Evolutionary conservation across 2,113 vertebrate species (phyloP).

Genomic region (Monopterus albus): DNA sequence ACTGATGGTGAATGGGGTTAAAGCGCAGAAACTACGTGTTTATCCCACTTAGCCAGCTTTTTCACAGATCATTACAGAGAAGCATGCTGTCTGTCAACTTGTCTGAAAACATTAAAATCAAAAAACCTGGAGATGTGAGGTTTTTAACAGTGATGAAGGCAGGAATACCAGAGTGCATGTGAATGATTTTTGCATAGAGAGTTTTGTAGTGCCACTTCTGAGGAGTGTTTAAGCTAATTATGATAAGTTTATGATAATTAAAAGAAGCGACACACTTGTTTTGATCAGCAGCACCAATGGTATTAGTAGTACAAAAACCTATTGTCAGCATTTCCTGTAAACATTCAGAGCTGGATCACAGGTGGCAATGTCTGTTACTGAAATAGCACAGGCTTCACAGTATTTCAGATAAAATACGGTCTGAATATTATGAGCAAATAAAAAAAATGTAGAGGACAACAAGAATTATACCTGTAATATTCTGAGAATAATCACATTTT

Average conservation of each 20-base stretch:
- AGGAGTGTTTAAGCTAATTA: conserved; percentile 22
- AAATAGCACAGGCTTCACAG: conserved; percentile 10
- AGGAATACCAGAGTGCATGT: background rate
- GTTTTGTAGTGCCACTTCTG: conserved; percentile 1
- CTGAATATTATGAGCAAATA: conserved; percentile 48
- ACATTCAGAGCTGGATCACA: background rate
- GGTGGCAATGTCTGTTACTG: background rate
- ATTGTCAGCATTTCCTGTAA: conserved; percentile 15
- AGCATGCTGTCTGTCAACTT: background rate
- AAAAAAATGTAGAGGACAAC: conserved; percentile 56
- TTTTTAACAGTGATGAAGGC: background rate
- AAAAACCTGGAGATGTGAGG: background rate
- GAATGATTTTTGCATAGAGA: conserved; percentile 10
- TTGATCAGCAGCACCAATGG: background rate
- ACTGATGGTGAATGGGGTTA: background rate
- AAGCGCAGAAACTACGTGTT: background rate
- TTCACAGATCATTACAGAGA: background rate
- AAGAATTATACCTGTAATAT: too few species aligned
- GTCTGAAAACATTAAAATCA: background rate
- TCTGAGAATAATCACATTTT: too few species aligned
- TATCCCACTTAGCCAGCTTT: background rate
- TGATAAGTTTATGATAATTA: conserved; percentile 18
- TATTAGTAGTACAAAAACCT: background rate
- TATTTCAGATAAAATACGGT: conserved; percentile 17
- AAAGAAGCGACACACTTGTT: background rate